A percentile compares a stretch with the other conserved stretches of the same genome.
Conservation (phyloP, 2,797 vertebrate genomes). For the Acrossocheilus wenchowensis region DNA sequence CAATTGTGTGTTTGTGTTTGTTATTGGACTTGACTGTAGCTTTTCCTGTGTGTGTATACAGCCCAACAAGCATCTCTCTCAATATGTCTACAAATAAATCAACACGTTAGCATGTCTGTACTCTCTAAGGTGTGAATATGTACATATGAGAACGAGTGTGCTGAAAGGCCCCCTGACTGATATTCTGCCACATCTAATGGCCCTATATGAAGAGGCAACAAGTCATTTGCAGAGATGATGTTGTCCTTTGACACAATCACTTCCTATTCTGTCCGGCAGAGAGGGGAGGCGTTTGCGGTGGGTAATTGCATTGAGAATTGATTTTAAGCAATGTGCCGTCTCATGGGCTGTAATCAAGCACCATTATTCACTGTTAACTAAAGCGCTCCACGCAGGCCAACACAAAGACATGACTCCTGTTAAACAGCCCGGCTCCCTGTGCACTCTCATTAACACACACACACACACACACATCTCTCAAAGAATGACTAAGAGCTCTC, state of each 20-base stretch:
- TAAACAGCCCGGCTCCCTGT: constrained; percentile 58
- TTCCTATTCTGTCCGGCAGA: constrained; percentile 70
- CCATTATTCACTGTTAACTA: constrained; percentile 80
- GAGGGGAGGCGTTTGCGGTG: constrained; percentile 59
- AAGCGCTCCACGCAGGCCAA: constrained; percentile 68
- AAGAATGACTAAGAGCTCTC: constrained; percentile 49
- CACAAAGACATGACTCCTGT: constrained; percentile 70
- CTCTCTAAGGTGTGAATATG: constrained; percentile 49
- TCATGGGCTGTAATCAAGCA: constrained; percentile 79
- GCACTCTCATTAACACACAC: constrained; percentile 50
- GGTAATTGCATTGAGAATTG: constrained; percentile 80
- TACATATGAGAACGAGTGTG: neutral
- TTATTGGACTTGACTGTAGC: constrained; percentile 39
- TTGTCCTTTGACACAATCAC: constrained; percentile 75
- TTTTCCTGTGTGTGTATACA: constrained; percentile 37
- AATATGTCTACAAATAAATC: constrained; percentile 32
- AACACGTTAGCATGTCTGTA: constrained; percentile 9
- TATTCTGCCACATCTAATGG: constrained; percentile 66
- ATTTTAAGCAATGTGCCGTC: constrained; percentile 78
- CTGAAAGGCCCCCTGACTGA: constrained; percentile 22
- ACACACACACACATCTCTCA: constrained; percentile 30
- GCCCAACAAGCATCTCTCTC: constrained; percentile 8
- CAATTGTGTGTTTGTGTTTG: constrained; percentile 48
- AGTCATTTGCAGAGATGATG: constrained; percentile 77
- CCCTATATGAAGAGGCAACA: constrained; percentile 73